Percentiles rank a stretch among this genome's conserved stretches.
Evolutionary conservation across 2,888 invertebrate species (phyloP).

Genomic region (Volucella inflata): DNA sequence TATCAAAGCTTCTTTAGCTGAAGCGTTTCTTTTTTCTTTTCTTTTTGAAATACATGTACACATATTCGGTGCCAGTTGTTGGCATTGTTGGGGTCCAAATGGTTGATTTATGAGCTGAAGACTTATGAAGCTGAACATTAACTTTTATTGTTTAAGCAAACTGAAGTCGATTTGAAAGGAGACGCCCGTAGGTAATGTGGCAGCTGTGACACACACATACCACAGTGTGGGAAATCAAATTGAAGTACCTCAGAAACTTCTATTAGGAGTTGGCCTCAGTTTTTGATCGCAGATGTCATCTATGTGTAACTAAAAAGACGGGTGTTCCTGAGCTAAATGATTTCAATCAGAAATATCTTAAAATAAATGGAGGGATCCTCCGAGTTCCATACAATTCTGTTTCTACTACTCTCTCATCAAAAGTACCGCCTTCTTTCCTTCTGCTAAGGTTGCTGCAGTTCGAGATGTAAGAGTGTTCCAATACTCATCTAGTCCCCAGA

Average conservation of each 20-base stretch:
- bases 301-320: not conserved
- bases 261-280: not conserved
- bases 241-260: slow-evolving; percentile 15
- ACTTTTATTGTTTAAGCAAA: slow-evolving; percentile 68
- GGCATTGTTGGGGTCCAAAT: slow-evolving; percentile 37
- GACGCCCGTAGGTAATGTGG: slow-evolving; percentile 35
- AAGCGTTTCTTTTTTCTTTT: slow-evolving; percentile 14
- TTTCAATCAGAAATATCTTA: too few species aligned
- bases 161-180: slow-evolving; percentile 25
- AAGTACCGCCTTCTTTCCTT: too few species aligned
- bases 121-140: slow-evolving; percentile 48
- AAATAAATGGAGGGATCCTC: too few species aligned
- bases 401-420: not conserved
- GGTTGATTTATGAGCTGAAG: not conserved
- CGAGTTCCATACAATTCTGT: too few species aligned
- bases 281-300: not conserved
- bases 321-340: not conserved
- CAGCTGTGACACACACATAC: slow-evolving; percentile 51
- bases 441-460: too few species aligned
- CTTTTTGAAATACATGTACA: slow-evolving; percentile 7
- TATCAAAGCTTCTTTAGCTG: slow-evolving; percentile 59
- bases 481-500: too few species aligned
- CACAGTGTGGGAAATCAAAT: slow-evolving; percentile 36
- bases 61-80: slow-evolving; percentile 33
- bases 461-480: too few species aligned